Base-by-base conservation (phyloP, 1,140 invertebrate genomes). In the Babylonia areolata region DNA sequence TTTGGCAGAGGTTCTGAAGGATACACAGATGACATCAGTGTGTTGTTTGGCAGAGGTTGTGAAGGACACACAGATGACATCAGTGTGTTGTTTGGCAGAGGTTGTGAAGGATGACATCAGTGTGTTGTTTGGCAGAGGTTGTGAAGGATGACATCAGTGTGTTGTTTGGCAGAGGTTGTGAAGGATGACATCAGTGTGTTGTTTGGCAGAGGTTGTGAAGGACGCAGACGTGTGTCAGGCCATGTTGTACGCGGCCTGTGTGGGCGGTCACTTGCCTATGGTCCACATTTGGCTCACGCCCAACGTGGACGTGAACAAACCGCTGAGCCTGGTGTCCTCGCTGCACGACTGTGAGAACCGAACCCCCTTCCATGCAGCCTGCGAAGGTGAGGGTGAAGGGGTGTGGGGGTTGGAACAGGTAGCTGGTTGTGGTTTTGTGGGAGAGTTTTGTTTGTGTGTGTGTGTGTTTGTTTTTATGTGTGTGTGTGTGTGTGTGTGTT, bases 291-390 rank as follows among this genome's bases (percentile, higher is more conserved):
- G 90, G 90, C 42, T 89, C 11, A 81, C 78, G 54, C 90, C 89
- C 6, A 71, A 83, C 17, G 85, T 91, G 69, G 87, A 91, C 80
- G 87, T 91, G n/a, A 91, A 91, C 58, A 80, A 90, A 35, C 89
- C 90, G 17, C 28, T 89, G 23, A 84, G 89, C 33, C 84, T 90
- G 5, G 88, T 89, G 15, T 58, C 80, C 39, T 73, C 77, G 6
- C 64, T 88, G 97, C 9, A 98, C 91, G 98, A 99, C 94, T 95
- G 97, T 46, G 93, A 99, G 40, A 97, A 98, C 87, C 95, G 95
- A 73, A 93, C 98, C 20, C 97, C 97, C 0, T 95, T 96, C 20
- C 96, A 96, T 86, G 94, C 98, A 17, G 97, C 99, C 93, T 92
- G 91, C 85, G 73, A 86, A 86, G 90, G 91, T 91, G 83, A 35